A percentile compares a stretch with the other conserved stretches of the same genome.
These are phyloP conservation scores for Colistium nudipinnis DNA, from an alignment of 2,113 vertebrate species.

Conservation along the genomic window DNA sequence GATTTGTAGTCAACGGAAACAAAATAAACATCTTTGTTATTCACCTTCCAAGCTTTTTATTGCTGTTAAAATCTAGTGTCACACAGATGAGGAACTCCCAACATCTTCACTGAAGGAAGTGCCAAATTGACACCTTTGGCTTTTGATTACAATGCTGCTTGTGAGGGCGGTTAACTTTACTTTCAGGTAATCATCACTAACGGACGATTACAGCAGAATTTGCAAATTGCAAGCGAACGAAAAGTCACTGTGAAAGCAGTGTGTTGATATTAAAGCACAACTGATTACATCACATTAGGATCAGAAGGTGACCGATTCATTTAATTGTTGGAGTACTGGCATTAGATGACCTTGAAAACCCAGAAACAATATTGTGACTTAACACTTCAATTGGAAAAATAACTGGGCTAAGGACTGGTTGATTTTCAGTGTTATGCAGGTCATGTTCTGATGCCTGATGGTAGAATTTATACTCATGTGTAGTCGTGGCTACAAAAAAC, in stretches of 20 bases:
- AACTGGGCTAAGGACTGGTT: background rate
- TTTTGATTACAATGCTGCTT: slow-evolving; percentile 12
- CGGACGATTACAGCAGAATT: background rate
- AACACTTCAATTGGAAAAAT: background rate
- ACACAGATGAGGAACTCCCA: background rate
- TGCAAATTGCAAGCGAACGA: background rate
- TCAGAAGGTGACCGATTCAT: background rate
- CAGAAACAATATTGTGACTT: background rate
- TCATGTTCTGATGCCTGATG: background rate
- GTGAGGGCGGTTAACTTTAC: background rate
- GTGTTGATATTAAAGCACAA: slow-evolving; percentile 4
- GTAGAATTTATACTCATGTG: background rate
- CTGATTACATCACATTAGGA: background rate
- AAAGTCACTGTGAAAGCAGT: slow-evolving; percentile 5
- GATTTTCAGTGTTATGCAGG: background rate
- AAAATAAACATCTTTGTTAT: slow-evolving; percentile 52
- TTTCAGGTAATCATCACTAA: background rate
- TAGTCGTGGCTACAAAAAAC: background rate
- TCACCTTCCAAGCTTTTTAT: background rate
- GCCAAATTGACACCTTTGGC: background rate
- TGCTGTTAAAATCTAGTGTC: slow-evolving; percentile 1
- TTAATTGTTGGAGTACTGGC: background rate
- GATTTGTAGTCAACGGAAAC: slow-evolving; percentile 13
- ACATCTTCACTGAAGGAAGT: background rate
- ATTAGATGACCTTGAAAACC: background rate